Evolutionary conservation across 2,888 invertebrate species (phyloP), one percentile per base, ranked within the genome.

Genomic region (Nematopogon swammerdamellus): DNA sequence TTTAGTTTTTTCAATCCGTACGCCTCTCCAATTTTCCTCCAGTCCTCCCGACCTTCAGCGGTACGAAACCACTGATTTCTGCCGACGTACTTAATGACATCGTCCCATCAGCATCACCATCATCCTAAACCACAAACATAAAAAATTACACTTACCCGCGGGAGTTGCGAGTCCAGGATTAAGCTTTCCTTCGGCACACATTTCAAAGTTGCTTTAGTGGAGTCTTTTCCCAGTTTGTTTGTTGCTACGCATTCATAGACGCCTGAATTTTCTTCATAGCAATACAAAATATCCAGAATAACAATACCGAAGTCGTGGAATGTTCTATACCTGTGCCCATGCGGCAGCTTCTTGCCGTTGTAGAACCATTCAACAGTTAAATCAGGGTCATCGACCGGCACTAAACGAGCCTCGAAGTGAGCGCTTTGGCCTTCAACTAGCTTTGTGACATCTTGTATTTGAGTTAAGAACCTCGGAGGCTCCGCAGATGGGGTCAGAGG

Each of bases 221-320:
- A 82, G 68, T 95, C 95, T 60, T 89, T 85, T 47, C 97, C 97
- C 55, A 92, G 85, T 72, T 95, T 94, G 64, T 97, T 97, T 18
- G 88, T 86, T 36, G 97, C 97, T 60, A 94, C 84, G 65, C 96
- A 96, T 75, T 96, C 95, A 65, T 96, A 97, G 52, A 87, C 87
- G 48, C 96, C 96, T 45, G 93, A 93, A 68, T 97, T 97, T 75
- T 96, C 95, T 72, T 95, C 97, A 65, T 97, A 97, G 63, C 95
- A 96, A 64, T 96, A 97, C 36, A 95, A 73, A 59, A 97, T 96
- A 63, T 97, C 97, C 63, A 97, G 82, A 59, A 96, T 95, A 47
- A 97, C 97, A 63, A 95, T 93, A 53, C 97, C 97, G 68, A 97
- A 97, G 65, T 97, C 97, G 65, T 97, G 95, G 89, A 97, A 95